A percentile compares a stretch with the other conserved stretches of the same genome.
These are phyloP conservation scores for Pituophis catenifer DNA, from an alignment of 2,113 vertebrate genomes.

Conservation along the genomic window DNA sequence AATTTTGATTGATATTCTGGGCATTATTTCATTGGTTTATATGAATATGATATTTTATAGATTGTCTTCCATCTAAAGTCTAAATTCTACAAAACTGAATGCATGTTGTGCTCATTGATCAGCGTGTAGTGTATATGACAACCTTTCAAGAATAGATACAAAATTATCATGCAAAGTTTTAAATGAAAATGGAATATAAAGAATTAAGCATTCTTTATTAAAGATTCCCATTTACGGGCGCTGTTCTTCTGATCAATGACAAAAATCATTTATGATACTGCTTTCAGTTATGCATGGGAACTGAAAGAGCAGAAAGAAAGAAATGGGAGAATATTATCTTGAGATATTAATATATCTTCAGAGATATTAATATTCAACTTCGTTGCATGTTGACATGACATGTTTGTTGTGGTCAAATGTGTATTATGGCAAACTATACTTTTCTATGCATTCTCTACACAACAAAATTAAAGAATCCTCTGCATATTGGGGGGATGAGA, in stretches of 20 bases:
- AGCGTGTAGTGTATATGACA: neutral
- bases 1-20: neutral
- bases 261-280: neutral
- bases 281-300: neutral
- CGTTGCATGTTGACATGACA: neutral
- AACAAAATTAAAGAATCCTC: neutral
- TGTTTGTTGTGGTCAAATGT: neutral
- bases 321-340: neutral
- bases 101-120: neutral
- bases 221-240: neutral
- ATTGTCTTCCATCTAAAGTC: neutral
- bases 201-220: neutral
- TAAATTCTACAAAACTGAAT: neutral
- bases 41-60: neutral
- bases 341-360: too few species aligned
- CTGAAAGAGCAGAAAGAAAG: neutral
- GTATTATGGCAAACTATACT: neutral
- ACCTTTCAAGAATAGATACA: neutral
- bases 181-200: neutral
- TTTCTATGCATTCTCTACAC: neutral
- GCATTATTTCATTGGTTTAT: neutral
- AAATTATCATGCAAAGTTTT: neutral
- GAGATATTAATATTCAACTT: neutral
- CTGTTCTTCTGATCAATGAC: neutral
- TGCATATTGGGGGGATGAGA: neutral